A percentile compares a stretch with the other conserved stretches of the same genome.
These are phyloP conservation scores for Ctenoplectra terminalis DNA, from an alignment of 1,140 invertebrate species.

Conservation along the genomic window DNA sequence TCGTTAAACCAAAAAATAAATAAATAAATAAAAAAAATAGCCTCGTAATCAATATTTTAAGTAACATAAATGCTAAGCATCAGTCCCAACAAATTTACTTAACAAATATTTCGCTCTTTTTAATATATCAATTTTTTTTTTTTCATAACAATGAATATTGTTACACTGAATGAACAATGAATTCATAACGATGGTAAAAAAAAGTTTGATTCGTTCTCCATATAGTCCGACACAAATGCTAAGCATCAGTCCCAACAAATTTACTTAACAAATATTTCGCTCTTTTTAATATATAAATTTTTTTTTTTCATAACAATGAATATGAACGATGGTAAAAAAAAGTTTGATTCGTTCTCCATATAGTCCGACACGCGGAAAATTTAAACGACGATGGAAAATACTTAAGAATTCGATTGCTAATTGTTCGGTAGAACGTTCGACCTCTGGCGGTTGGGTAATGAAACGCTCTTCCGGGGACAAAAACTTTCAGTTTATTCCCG, in stretches of 20 bases:
- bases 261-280: not conserved
- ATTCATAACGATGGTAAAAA: no score
- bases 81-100: not conserved
- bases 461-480: constrained; percentile 47
- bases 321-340: no score
- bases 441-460: constrained; percentile 30
- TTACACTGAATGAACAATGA: no score
- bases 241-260: not conserved
- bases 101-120: not conserved
- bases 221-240: not conserved
- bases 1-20: no score
- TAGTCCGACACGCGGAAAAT: not conserved
- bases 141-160: no score
- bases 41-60: not conserved
- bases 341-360: not conserved
- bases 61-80: not conserved
- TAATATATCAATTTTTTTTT: not conserved
- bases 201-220: not conserved
- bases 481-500: constrained; percentile 50
- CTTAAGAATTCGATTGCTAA: not conserved
- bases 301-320: no score
- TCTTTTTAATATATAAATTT: not conserved
- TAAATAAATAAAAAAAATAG: no score
- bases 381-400: not conserved
- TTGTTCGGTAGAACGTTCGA: not conserved